A percentile compares a stretch with the other conserved stretches of the same genome.
Evolutionary conservation across 2,113 vertebrate species (phyloP).

Genomic region (Oxyruncus cristatus): DNA sequence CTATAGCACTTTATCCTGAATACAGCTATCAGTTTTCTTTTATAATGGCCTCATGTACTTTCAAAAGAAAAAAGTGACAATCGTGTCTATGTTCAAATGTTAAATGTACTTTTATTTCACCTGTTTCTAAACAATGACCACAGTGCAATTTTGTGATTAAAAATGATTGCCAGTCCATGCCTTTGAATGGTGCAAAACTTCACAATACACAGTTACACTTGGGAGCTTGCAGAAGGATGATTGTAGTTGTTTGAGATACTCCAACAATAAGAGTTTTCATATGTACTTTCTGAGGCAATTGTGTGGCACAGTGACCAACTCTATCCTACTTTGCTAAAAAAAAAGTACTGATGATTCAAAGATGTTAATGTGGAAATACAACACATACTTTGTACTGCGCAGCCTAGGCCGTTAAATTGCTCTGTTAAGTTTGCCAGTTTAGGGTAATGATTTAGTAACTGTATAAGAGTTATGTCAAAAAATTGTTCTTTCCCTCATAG

Average conservation of each 20-base stretch:
- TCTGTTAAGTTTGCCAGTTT: background rate
- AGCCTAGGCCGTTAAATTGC: background rate
- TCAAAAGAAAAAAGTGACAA: constrained; percentile 27
- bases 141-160: background rate
- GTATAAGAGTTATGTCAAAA: background rate
- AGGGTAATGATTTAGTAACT: background rate
- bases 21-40: background rate
- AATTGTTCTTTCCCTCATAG: background rate
- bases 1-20: background rate
- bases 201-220: background rate
- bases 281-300: background rate
- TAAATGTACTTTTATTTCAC: background rate
- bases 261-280: background rate
- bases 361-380: background rate
- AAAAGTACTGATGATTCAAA: background rate
- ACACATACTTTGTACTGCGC: background rate
- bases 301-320: background rate
- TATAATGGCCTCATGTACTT: background rate
- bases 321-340: background rate
- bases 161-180: background rate
- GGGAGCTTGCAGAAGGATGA: background rate
- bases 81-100: background rate
- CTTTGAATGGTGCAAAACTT: background rate
- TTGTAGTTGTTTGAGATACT: background rate
- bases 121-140: background rate